These are phyloP conservation scores for Platyrinchus mystaceus DNA, from an alignment of 2,797 vertebrate genomes.

Conservation along the genomic window DNA sequence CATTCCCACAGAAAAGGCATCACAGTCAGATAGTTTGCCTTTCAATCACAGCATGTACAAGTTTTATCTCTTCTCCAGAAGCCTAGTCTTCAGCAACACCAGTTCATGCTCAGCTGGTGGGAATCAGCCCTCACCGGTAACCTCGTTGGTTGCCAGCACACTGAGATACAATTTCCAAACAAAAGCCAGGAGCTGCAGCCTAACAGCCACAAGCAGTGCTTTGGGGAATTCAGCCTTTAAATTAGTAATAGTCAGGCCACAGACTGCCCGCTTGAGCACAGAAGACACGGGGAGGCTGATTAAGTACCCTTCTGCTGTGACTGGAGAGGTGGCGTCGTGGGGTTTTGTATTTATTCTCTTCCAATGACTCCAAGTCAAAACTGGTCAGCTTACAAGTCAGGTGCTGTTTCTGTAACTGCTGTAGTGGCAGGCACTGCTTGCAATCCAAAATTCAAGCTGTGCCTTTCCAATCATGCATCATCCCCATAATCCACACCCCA, in stretches of 20 bases:
- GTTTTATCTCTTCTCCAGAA: neutral
- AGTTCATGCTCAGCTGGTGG: neutral
- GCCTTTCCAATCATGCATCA: neutral
- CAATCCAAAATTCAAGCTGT: slow-evolving; percentile 15
- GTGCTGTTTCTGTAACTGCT: neutral
- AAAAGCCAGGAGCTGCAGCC: neutral
- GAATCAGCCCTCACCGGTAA: neutral
- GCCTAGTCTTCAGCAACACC: neutral
- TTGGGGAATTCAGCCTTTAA: neutral
- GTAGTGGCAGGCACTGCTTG: neutral
- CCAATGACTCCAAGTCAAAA: neutral
- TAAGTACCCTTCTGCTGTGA: neutral
- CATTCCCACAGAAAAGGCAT: neutral
- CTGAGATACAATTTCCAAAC: neutral
- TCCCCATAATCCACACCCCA: neutral
- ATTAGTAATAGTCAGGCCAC: neutral
- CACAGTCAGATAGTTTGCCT: neutral
- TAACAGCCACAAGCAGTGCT: neutral
- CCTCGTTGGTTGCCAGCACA: neutral
- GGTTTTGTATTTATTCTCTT: neutral
- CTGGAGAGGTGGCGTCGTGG: neutral
- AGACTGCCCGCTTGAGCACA: neutral
- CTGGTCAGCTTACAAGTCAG: neutral
- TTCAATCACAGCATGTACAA: neutral
- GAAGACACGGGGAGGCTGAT: neutral